Percentiles rank a stretch among this genome's conserved stretches.
Evolutionary conservation across 2,797 vertebrate genomes (phyloP).

Genomic region (Ficedula albicollis): DNA sequence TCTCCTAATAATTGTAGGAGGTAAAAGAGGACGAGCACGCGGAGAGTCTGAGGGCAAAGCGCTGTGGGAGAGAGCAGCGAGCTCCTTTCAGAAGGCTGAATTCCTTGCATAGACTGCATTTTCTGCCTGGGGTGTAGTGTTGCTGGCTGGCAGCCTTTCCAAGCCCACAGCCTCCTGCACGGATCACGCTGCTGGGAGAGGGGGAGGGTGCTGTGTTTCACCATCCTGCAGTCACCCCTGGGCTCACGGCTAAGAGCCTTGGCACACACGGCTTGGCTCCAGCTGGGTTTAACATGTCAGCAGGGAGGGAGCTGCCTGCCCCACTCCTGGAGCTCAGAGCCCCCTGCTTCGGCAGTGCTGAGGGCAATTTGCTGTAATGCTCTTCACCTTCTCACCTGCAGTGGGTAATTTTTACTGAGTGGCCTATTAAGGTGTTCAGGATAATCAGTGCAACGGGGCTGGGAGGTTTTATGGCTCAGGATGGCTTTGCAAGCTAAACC

Average conservation of each 20-base stretch:
- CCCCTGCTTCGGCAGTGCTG: not conserved
- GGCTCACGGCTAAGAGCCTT: conserved; percentile 5
- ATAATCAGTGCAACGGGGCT: not conserved
- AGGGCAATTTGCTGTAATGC: not conserved
- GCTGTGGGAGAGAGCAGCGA: conserved; percentile 38
- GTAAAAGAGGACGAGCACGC: not conserved
- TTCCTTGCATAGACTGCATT: conserved; percentile 65
- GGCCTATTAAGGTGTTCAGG: not conserved
- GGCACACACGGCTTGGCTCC: not conserved
- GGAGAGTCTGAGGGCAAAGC: not conserved
- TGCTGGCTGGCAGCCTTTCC: conserved; percentile 56
- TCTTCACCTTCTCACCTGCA: conserved; percentile 20
- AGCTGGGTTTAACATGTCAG: conserved; percentile 18
- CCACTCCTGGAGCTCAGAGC: not conserved
- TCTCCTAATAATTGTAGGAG: not conserved
- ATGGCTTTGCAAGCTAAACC: conserved; percentile 2
- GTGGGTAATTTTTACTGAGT: not conserved
- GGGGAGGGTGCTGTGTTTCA: conserved; percentile 11
- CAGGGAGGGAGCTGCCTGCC: not conserved
- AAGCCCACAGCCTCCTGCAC: conserved; percentile 13
- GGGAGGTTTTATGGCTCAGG: not conserved
- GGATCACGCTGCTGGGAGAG: conserved; percentile 5
- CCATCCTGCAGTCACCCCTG: not conserved
- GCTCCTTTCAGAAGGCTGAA: conserved; percentile 39
- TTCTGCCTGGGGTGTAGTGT: conserved; percentile 69